Conservation (phyloP, 2,113 vertebrate genomes). For the Chaetodon trifascialis region DNA sequence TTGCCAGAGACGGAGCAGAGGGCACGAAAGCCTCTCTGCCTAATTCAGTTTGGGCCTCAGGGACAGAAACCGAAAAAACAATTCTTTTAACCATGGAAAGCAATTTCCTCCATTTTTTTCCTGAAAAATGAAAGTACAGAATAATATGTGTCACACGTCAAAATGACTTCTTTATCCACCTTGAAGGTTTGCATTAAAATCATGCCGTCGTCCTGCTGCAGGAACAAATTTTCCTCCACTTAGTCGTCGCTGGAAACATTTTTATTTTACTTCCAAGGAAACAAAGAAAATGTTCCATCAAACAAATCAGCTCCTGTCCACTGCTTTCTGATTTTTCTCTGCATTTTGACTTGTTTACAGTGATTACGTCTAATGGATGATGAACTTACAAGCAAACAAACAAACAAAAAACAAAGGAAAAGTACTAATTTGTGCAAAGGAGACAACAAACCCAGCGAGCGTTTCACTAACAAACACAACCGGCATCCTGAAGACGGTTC, state of each 20-base stretch:
- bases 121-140: slow-evolving; percentile 23
- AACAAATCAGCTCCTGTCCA: not conserved
- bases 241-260: not conserved
- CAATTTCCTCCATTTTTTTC: slow-evolving; percentile 11
- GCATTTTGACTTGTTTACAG: not conserved
- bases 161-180: not conserved
- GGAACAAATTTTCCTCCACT: not conserved
- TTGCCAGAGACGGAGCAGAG: not conserved
- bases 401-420: not conserved
- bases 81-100: slow-evolving; percentile 37
- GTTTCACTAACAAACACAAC: not conserved
- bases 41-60: slow-evolving; percentile 32
- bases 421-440: not conserved
- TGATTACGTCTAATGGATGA: not conserved
- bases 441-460: not conserved
- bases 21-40: slow-evolving; percentile 28
- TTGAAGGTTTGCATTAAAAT: slow-evolving; percentile 20
- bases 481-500: no score
- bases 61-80: slow-evolving; percentile 41
- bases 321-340: not conserved
- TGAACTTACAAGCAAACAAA: not conserved
- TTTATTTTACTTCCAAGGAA: not conserved
- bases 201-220: not conserved
- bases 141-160: slow-evolving; percentile 16
- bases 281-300: not conserved